These are phyloP conservation scores for Cheilosia urbana DNA, from an alignment of 2,888 invertebrate genomes.

Conservation along the genomic window DNA sequence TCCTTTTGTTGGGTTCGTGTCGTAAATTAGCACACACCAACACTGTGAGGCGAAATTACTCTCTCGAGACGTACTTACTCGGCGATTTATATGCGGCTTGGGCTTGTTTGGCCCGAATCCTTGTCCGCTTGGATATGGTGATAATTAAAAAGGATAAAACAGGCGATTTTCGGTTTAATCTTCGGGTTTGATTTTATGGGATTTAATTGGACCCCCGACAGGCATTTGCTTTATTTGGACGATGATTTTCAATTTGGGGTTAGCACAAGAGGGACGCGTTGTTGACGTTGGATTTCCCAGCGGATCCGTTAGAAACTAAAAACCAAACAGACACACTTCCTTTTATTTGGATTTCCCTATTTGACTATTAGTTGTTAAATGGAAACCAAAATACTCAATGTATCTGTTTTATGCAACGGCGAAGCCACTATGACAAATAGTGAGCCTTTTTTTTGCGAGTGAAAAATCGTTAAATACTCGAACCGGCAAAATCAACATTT, in stretches of 20 bases:
- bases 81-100: slow-evolving; percentile 47
- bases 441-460: background rate
- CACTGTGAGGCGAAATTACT: slow-evolving; percentile 38
- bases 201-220: slow-evolving; percentile 1
- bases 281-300: background rate
- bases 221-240: slow-evolving; percentile 19
- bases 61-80: slow-evolving; percentile 56
- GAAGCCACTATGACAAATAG: slow-evolving; percentile 9
- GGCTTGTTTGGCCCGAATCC: slow-evolving; percentile 5
- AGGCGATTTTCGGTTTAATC: slow-evolving; percentile 41
- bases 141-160: slow-evolving; percentile 58
- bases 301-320: background rate
- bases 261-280: background rate
- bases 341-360: slow-evolving; percentile 35
- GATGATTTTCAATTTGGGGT: slow-evolving; percentile 56
- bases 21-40: background rate
- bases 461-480: slow-evolving; percentile 34
- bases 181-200: slow-evolving; percentile 46
- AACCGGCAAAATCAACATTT: slow-evolving; percentile 50
- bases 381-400: slow-evolving; percentile 26
- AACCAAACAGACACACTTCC: slow-evolving; percentile 6
- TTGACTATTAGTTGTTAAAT: slow-evolving; percentile 56
- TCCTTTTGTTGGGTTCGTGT: slow-evolving; percentile 30
- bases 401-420: slow-evolving; percentile 5
- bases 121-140: slow-evolving; percentile 11